These are phyloP conservation scores for Botrylloides violaceus DNA, from an alignment of 23 tunicate genomes.

Conservation along the genomic window DNA sequence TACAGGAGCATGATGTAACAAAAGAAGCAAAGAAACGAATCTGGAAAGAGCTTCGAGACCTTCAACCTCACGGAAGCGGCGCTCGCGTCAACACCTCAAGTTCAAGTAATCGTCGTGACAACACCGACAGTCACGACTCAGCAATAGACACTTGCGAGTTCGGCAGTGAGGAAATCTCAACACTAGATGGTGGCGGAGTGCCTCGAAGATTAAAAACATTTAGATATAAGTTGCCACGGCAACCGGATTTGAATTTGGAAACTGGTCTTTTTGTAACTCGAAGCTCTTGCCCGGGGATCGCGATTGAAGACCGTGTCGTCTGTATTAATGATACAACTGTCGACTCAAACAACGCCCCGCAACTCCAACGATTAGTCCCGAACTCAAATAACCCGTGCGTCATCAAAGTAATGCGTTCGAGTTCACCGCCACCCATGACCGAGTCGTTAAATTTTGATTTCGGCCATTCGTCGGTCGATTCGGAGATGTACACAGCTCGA, in stretches of 20 bases:
- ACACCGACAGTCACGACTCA: constrained; percentile 78
- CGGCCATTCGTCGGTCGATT: constrained; percentile 10
- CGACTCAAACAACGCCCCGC: constrained; percentile 16
- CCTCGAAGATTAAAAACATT: constrained; percentile 14
- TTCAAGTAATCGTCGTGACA: constrained; percentile 17
- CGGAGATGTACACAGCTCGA: background rate
- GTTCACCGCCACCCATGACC: constrained; percentile 9
- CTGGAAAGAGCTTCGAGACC: constrained; percentile 32
- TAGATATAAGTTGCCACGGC: constrained; percentile 33
- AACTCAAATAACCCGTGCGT: constrained; percentile 14
- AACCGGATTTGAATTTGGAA: constrained; percentile 54
- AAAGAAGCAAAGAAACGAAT: constrained; percentile 54
- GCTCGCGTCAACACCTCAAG: background rate
- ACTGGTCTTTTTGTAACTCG: constrained; percentile 36
- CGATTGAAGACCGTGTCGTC: constrained; percentile 41
- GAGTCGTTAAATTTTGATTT: constrained; percentile 1
- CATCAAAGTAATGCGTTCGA: constrained; percentile 8
- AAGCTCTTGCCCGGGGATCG: constrained; percentile 35
- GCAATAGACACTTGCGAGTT: constrained; percentile 83
- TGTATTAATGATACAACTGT: constrained; percentile 38
- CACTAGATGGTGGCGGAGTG: constrained; percentile 25
- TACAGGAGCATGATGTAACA: constrained; percentile 67
- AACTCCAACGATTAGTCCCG: constrained; percentile 14
- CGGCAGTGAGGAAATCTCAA: constrained; percentile 40
- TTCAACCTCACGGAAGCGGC: constrained; percentile 27